These are phyloP conservation scores for Tenthredo mesomela DNA, from an alignment of 2,888 invertebrate genomes.

Conservation along the genomic window DNA sequence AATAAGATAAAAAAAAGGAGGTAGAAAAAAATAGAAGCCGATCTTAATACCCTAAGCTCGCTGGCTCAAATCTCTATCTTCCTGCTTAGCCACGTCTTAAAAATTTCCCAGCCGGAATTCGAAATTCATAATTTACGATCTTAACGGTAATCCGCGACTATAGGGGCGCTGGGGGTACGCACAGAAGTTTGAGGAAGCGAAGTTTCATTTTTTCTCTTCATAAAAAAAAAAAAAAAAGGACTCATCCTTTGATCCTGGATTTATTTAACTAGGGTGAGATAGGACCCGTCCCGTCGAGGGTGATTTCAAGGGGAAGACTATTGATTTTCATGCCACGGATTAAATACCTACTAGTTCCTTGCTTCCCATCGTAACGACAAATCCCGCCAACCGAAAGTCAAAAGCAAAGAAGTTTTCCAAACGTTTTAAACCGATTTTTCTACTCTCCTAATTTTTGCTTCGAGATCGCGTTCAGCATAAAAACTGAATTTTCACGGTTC, in stretches of 20 bases:
- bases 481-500: not conserved
- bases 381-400: not conserved
- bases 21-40: slow-evolving; percentile 60
- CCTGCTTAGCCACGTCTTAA: slow-evolving; percentile 65
- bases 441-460: not conserved
- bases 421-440: not conserved
- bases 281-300: slow-evolving; percentile 53
- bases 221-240: slow-evolving; percentile 67
- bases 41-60: slow-evolving; percentile 70
- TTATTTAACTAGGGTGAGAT: slow-evolving; percentile 74
- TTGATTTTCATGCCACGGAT: slow-evolving; percentile 77
- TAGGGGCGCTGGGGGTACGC: slow-evolving; percentile 11
- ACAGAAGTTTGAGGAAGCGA: slow-evolving; percentile 35
- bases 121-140: slow-evolving; percentile 75
- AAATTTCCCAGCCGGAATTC: slow-evolving; percentile 70
- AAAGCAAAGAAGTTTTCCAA: not conserved
- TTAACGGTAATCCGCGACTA: slow-evolving; percentile 69
- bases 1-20: slow-evolving; percentile 23
- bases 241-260: slow-evolving; percentile 78
- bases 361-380: not conserved
- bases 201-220: slow-evolving; percentile 1
- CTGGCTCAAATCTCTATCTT: slow-evolving; percentile 69
- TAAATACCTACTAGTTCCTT: slow-evolving; percentile 66
- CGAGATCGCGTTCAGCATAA: not conserved
- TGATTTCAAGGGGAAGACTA: slow-evolving; percentile 68